Percentiles rank a stretch among this genome's conserved stretches.
Evolutionary conservation across 2,888 invertebrate genomes (phyloP).

Genomic region (Liposcelis brunnea): DNA sequence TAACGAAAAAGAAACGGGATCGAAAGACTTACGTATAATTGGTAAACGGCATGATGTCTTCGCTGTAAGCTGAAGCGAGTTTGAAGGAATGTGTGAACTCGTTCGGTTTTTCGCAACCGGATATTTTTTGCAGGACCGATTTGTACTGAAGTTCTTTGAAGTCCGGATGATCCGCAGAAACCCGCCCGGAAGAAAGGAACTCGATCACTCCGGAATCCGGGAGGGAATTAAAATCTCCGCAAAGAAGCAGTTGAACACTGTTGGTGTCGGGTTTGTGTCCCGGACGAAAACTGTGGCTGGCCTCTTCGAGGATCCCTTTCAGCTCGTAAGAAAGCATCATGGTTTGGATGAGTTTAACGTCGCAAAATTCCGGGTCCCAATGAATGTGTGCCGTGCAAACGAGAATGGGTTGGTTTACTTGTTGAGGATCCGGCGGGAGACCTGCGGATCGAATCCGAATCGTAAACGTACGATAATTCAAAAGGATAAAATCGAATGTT

Average conservation of each 20-base stretch:
- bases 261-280: constrained; percentile 54
- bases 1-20: constrained; percentile 2
- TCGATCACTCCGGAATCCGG: constrained; percentile 97
- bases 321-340: constrained; percentile 98
- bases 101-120: constrained; percentile 64
- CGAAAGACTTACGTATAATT: constrained; percentile 77
- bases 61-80: constrained; percentile 85
- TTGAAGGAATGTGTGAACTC: constrained; percentile 95
- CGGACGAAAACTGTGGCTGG: constrained; percentile 57
- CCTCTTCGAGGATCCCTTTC: constrained; percentile 71
- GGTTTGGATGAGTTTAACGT: constrained; percentile 97
- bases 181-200: constrained; percentile 79
- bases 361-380: constrained; percentile 99
- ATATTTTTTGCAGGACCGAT: constrained; percentile 74
- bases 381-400: constrained; percentile 99
- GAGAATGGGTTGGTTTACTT: constrained; percentile 67
- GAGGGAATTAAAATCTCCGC: constrained; percentile 96
- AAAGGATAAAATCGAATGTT: neutral
- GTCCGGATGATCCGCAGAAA: constrained; percentile 82
- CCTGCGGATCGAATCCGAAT: constrained; percentile 30
- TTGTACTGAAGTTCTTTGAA: constrained; percentile 94
- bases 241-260: constrained; percentile 80
- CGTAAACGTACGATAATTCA: neutral
- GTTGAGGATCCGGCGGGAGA: constrained; percentile 54
- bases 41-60: constrained; percentile 92